phyloP scores from a whole-genome alignment of 2,113 vertebrate genomes.

The Callopanchax toddi region DNA sequence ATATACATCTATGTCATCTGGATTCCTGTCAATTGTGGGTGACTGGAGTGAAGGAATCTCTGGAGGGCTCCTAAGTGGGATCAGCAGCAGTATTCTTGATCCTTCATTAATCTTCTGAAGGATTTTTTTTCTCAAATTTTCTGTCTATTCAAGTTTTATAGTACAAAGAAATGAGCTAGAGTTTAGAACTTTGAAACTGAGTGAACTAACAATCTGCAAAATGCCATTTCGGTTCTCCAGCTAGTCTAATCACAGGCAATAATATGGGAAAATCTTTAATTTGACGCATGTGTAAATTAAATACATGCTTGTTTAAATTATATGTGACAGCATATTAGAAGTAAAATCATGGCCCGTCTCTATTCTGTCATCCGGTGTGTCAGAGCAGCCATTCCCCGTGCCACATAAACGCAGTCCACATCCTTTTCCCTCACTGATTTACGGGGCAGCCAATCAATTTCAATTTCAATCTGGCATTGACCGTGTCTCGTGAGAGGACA shows the following conservation, averaged over 20 bases:
- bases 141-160: neutral
- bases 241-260: neutral
- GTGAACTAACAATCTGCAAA: no score
- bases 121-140: neutral
- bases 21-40: slow-evolving; percentile 20
- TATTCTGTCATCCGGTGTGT: slow-evolving; percentile 15
- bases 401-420: slow-evolving; percentile 27
- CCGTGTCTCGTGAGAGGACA: slow-evolving; percentile 49
- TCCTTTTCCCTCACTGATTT: slow-evolving; percentile 58
- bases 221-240: neutral
- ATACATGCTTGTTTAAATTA: neutral
- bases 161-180: neutral
- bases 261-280: neutral
- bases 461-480: slow-evolving; percentile 76
- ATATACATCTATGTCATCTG: slow-evolving; percentile 42
- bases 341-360: slow-evolving; percentile 15
- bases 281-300: neutral
- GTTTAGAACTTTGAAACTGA: neutral
- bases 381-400: slow-evolving; percentile 17
- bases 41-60: slow-evolving; percentile 5
- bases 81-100: slow-evolving; percentile 16
- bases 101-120: neutral
- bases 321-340: slow-evolving; percentile 9
- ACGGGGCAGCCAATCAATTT: slow-evolving; percentile 75
- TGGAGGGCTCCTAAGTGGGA: slow-evolving; percentile 10